These are phyloP conservation scores for Ceratothoa steindachneri DNA, from an alignment of 2,888 invertebrate species.

Conservation along the genomic window DNA sequence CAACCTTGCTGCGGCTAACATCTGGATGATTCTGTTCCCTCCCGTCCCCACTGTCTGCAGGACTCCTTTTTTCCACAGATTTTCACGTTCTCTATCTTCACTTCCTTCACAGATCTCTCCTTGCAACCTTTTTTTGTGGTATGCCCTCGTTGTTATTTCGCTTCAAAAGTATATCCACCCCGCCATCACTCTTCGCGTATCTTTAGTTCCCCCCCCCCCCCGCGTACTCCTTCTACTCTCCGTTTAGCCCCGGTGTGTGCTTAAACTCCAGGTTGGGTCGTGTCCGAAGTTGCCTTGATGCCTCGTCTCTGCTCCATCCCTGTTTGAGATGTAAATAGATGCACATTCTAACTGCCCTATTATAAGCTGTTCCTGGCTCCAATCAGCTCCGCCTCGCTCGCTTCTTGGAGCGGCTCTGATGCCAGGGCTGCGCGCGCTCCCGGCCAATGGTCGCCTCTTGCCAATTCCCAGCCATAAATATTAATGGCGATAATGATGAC, in stretches of 20 bases:
- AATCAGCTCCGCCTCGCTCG: neutral
- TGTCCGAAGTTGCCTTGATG: slow-evolving; percentile 4
- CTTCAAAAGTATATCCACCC: too few species aligned
- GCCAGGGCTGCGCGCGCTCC: neutral
- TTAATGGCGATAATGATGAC: too few species aligned
- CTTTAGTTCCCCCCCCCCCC: neutral
- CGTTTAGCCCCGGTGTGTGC: neutral
- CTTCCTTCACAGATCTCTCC: too few species aligned
- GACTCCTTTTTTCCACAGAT: too few species aligned
- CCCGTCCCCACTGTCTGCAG: too few species aligned
- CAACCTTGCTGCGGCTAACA: too few species aligned
- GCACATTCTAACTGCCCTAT: slow-evolving; percentile 30
- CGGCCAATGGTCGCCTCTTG: neutral
- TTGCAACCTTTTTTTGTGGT: too few species aligned
- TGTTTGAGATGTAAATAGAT: slow-evolving; percentile 35
- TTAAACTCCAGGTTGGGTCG: neutral
- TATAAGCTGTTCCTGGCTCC: slow-evolving; percentile 1
- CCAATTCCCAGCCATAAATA: neutral
- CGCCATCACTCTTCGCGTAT: neutral
- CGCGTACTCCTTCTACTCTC: neutral
- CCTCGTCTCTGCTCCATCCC: slow-evolving; percentile 3
- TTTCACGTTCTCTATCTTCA: too few species aligned
- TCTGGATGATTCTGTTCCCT: too few species aligned
- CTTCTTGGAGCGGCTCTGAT: neutral
- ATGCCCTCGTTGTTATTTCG: too few species aligned